Evolutionary conservation across 2,113 vertebrate genomes (phyloP), one percentile per base, ranked within the genome.

Genomic region (Acrocephalus kingi): DNA sequence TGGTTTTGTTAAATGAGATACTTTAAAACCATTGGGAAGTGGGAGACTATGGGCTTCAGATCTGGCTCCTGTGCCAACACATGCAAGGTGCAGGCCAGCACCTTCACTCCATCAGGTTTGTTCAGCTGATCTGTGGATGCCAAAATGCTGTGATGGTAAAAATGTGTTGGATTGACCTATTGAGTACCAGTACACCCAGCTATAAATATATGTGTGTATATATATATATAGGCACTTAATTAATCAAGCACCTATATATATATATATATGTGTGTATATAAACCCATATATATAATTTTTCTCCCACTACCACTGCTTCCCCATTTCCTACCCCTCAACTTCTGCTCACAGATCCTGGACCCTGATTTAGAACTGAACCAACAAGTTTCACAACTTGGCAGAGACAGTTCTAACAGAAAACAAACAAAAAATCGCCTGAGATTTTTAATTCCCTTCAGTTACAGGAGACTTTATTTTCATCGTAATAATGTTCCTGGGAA

Each of bases 391-490:
- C 84, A 63, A 79, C 89, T 95, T 93, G 90, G 39, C 46, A 69
- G 59, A 86, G 66, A 78, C 59, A 30, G 90, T 93, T 96, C 90
- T 89, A 63, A 83, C 66, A 54, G 59, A 2, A 30, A 49, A 28
- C 28, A 62, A 25, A 63, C 19, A 51, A 25, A 81, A 79, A 87
- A 91, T 82, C 11, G 0, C 39, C n/a, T 28, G 68, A 87, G 63
- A 51, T 74, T 85, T 87, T 92, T 68, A 71, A 76, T 81, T 45
- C 79, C 90, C 62, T 91, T 94, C 52, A 61, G 91, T 95, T 95
- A 83, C 93, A 94, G 91, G 94, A 96, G 96, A 94, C 82, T 94
- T 96, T 90, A 5, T 76, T 96, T 95, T 93, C 92, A 86, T 94
- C 73, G 52, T 74, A 54, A 24, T 46, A 51, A 74, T 22, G 33